Conservation (phyloP, 2,113 vertebrate genomes). For the Cryptotis parvus region DNA sequence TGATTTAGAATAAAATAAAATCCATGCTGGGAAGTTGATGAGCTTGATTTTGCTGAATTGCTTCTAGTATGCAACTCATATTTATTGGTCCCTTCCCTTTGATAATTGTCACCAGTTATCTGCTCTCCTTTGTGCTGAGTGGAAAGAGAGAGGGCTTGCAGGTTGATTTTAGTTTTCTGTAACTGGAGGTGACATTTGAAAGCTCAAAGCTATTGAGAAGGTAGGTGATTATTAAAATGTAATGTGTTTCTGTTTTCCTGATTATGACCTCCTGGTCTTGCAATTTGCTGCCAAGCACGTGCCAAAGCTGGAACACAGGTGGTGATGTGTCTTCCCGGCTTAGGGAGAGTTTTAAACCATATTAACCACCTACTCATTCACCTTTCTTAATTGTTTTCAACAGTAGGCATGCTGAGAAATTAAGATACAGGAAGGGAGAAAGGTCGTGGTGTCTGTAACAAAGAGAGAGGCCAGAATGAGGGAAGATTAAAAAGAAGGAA, state of each 20-base stretch:
- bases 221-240: slow-evolving; percentile 72
- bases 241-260: slow-evolving; percentile 76
- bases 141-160: slow-evolving; percentile 49
- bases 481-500: background rate
- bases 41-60: slow-evolving; percentile 85
- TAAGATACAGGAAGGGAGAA: slow-evolving; percentile 65
- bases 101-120: slow-evolving; percentile 65
- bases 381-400: slow-evolving; percentile 73
- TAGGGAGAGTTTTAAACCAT: background rate
- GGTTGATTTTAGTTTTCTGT: slow-evolving; percentile 78
- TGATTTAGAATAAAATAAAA: slow-evolving; percentile 87
- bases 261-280: slow-evolving; percentile 69
- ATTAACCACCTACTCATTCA: slow-evolving; percentile 67
- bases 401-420: slow-evolving; percentile 34
- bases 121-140: slow-evolving; percentile 66
- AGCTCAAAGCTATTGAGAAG: slow-evolving; percentile 72
- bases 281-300: slow-evolving; percentile 57
- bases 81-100: slow-evolving; percentile 79
- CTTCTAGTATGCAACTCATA: slow-evolving; percentile 83
- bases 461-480: slow-evolving; percentile 49
- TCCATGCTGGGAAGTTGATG: slow-evolving; percentile 86
- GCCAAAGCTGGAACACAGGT: slow-evolving; percentile 57
- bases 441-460: slow-evolving; percentile 79
- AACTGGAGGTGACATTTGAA: slow-evolving; percentile 76
- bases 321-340: background rate